Evolutionary conservation across 2,113 vertebrate genomes (phyloP).

Genomic region (Tautogolabrus adspersus): DNA sequence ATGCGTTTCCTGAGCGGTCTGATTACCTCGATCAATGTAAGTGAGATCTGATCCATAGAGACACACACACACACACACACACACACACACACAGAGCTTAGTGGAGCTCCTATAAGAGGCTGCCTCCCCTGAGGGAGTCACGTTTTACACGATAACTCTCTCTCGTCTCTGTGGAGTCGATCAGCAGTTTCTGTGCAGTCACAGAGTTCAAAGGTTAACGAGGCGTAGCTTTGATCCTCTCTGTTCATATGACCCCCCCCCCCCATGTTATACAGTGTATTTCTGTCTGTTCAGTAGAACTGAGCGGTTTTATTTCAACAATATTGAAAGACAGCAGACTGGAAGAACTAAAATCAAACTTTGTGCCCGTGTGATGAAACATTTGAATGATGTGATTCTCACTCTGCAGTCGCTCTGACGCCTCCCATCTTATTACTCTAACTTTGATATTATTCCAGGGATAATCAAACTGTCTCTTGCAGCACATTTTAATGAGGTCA

Average conservation of each 20-base stretch:
- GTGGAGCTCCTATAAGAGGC: background rate
- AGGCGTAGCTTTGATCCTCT: too few relatives aligned
- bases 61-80: background rate
- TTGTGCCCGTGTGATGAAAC: constrained; percentile 27
- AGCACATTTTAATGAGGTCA: constrained; percentile 43
- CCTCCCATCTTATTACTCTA: background rate
- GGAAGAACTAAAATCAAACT: too few relatives aligned
- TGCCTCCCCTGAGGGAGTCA: constrained; percentile 28
- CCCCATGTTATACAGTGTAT: too few relatives aligned
- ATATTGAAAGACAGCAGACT: too few relatives aligned
- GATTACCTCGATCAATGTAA: constrained; percentile 73
- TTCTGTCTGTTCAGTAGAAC: too few relatives aligned
- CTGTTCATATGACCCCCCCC: too few relatives aligned
- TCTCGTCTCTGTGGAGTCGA: constrained; percentile 13
- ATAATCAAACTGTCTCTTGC: constrained; percentile 37
- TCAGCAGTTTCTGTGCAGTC: background rate
- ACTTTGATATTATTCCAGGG: constrained; percentile 32
- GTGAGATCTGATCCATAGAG: constrained; percentile 43
- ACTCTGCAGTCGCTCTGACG: constrained; percentile 5
- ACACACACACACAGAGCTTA: background rate
- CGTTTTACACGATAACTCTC: constrained; percentile 16
- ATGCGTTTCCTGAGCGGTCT: constrained; percentile 74
- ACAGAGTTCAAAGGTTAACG: too few relatives aligned
- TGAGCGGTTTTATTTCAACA: too few relatives aligned
- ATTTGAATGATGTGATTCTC: constrained; percentile 33